Evolutionary conservation across 2,888 invertebrate species (phyloP).

Genomic region (Cistogaster globosa): DNA sequence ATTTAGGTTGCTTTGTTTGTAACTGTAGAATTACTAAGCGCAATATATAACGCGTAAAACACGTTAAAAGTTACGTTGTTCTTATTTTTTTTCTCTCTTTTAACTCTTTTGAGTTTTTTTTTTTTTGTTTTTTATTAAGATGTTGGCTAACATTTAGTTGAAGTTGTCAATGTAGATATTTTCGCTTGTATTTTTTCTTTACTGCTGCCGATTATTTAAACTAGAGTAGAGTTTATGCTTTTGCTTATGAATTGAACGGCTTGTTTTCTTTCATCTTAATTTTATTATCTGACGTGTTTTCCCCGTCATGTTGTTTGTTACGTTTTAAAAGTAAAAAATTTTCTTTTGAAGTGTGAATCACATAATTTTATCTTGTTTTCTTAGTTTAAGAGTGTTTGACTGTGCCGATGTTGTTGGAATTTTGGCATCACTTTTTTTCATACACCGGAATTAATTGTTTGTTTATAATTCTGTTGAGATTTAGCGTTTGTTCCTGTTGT

Average conservation of each 20-base stretch:
- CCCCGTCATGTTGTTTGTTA: constrained; percentile 20
- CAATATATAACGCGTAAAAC: constrained; percentile 69
- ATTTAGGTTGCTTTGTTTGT: constrained; percentile 21
- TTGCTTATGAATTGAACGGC: constrained; percentile 40
- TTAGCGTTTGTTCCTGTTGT: constrained; percentile 44
- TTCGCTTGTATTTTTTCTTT: constrained; percentile 40
- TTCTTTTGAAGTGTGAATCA: constrained; percentile 71
- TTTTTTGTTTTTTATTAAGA: constrained; percentile 22
- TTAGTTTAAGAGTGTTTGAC: not conserved
- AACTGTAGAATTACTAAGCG: constrained; percentile 47
- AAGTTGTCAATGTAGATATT: constrained; percentile 1
- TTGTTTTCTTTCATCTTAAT: constrained; percentile 68
- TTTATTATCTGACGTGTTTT: constrained; percentile 65
- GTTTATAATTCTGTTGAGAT: constrained; percentile 47
- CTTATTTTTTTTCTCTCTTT: constrained; percentile 28
- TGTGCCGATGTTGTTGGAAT: constrained; percentile 25
- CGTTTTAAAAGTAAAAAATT: constrained; percentile 5
- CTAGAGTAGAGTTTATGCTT: constrained; percentile 60
- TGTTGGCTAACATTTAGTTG: constrained; percentile 60
- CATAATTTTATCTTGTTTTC: constrained; percentile 56
- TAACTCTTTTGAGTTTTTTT: constrained; percentile 16
- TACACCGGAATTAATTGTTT: constrained; percentile 66
- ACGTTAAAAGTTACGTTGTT: constrained; percentile 57
- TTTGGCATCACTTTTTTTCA: constrained; percentile 64
- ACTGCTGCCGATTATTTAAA: constrained; percentile 63